Evolutionary conservation across 2,888 invertebrate species (phyloP).

Genomic region (Sarcophaga caerulescens): DNA sequence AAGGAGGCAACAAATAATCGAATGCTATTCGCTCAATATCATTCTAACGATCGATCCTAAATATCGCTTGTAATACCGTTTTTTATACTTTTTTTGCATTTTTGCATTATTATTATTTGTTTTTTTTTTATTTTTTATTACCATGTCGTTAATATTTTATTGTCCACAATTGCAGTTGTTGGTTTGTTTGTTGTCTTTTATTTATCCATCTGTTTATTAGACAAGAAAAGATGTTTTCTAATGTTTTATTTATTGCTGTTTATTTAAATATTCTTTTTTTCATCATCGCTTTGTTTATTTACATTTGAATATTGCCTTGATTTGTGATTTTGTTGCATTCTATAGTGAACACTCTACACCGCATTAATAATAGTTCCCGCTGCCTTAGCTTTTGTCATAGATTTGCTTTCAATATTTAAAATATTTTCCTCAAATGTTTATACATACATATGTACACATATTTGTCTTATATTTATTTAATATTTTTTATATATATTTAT

Average conservation of each 20-base stretch:
- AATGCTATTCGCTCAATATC: no score
- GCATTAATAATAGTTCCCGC: not conserved
- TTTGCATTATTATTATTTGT: not conserved
- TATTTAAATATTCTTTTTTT: slow-evolving; percentile 9
- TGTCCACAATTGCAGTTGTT: slow-evolving; percentile 1
- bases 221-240: slow-evolving; percentile 20
- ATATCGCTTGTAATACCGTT: no score
- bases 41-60: no score
- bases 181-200: slow-evolving; percentile 6
- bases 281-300: slow-evolving; percentile 36
- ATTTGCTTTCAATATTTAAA: slow-evolving; percentile 37
- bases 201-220: slow-evolving; percentile 25
- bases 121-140: not conserved
- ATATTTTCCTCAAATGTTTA: slow-evolving; percentile 21
- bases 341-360: not conserved
- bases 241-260: slow-evolving; percentile 32
- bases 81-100: not conserved
- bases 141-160: not conserved
- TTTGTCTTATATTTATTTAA: not conserved
- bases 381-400: slow-evolving; percentile 2
- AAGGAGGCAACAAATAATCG: no score
- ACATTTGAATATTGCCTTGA: slow-evolving; percentile 28
- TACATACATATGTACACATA: not conserved
- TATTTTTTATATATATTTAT: not conserved
- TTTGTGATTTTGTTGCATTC: slow-evolving; percentile 40